Percentiles rank a stretch among this genome's conserved stretches.
These are phyloP conservation scores for Capitulum mitella DNA, from an alignment of 2,888 invertebrate species.

Conservation along the genomic window DNA sequence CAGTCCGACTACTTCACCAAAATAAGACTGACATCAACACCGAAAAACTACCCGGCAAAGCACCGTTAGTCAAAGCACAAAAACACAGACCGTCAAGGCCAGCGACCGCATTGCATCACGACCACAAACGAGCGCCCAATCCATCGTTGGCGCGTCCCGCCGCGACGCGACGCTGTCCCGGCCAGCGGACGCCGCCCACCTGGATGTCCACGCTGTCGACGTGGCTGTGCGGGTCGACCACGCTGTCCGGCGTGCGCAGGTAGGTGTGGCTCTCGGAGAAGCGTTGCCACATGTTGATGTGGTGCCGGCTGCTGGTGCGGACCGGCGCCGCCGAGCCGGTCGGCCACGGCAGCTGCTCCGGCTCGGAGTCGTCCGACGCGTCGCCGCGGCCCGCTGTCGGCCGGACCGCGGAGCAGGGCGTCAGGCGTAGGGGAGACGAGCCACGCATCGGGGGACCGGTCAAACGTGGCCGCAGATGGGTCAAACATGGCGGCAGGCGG, in stretches of 20 bases:
- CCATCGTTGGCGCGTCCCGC: too few relatives aligned
- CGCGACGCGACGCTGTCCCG: too few relatives aligned
- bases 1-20: too few relatives aligned
- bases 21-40: neutral
- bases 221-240: conserved; percentile 55
- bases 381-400: neutral
- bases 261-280: conserved; percentile 76
- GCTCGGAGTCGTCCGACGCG: neutral
- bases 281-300: conserved; percentile 57
- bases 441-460: neutral
- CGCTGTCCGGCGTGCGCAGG: conserved; percentile 69
- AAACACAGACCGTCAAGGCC: neutral
- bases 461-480: neutral
- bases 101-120: neutral
- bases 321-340: neutral
- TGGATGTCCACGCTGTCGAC: conserved; percentile 62
- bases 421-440: neutral
- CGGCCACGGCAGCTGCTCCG: conserved; percentile 21
- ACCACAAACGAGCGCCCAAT: neutral
- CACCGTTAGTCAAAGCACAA: neutral
- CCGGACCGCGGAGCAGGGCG: too few relatives aligned
- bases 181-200: conserved; percentile 40
- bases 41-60: neutral
- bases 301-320: conserved; percentile 11
- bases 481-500: neutral